Percentiles rank a stretch among this genome's conserved stretches.
phyloP scores from a whole-genome alignment of 2,113 vertebrate genomes.

The Edolisoma coerulescens region DNA sequence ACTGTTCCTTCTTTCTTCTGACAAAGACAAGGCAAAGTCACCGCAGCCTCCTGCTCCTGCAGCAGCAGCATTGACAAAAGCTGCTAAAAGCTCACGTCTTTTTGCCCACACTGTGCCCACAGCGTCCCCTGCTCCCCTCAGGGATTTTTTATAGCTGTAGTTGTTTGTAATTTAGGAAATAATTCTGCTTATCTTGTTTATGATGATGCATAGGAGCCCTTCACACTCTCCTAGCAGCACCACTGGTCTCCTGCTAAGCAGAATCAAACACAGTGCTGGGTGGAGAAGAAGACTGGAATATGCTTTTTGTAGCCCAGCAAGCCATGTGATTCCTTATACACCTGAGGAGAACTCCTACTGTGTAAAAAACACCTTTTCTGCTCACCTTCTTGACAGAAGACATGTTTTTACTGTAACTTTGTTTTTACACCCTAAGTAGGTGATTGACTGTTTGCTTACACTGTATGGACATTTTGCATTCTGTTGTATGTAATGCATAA shows the following conservation, averaged over 20 bases:
- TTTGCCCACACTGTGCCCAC: not conserved
- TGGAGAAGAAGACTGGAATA: not conserved
- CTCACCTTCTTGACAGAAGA: not conserved
- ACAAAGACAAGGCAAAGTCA: constrained; percentile 9
- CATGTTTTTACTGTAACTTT: not conserved
- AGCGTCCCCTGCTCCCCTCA: not conserved
- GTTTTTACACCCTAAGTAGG: not conserved
- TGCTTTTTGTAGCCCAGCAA: not conserved
- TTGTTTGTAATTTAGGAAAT: constrained; percentile 11
- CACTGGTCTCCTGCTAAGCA: constrained; percentile 4
- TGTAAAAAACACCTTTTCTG: not conserved
- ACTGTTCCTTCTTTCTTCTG: not conserved
- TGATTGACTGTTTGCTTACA: not conserved
- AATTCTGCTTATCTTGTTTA: constrained; percentile 31
- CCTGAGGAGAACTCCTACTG: not conserved
- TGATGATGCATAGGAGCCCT: constrained; percentile 24
- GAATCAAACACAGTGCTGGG: not conserved
- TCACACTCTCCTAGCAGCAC: not conserved
- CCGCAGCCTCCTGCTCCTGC: not conserved
- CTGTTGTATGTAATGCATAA: not conserved
- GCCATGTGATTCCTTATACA: not conserved
- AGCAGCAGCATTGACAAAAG: not conserved
- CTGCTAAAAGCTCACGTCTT: not conserved
- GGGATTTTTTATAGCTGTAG: constrained; percentile 5
- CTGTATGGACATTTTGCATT: not conserved